Evolutionary conservation across 2,888 invertebrate species (phyloP).

Genomic region (Plemyria rubiginata): DNA sequence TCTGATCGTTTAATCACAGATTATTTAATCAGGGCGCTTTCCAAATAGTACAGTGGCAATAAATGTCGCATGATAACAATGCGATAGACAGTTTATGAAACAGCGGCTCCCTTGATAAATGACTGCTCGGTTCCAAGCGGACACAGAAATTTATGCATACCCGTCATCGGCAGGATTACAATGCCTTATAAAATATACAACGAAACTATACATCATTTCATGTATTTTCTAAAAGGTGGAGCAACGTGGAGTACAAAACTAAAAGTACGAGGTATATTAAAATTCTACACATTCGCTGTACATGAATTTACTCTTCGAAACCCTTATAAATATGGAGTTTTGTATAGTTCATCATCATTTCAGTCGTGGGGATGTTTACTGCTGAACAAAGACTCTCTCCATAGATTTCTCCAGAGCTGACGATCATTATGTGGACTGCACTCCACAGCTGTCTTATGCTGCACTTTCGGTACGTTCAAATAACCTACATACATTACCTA

Average conservation of each 20-base stretch:
- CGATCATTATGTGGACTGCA: too few species aligned
- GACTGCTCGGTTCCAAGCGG: constrained; percentile 54
- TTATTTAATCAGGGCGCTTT: constrained; percentile 63
- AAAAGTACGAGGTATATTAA: constrained; percentile 5
- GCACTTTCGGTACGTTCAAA: not conserved
- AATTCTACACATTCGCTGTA: not conserved
- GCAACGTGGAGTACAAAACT: constrained; percentile 5
- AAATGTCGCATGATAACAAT: constrained; percentile 78
- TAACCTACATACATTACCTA: too few species aligned
- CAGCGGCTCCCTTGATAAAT: constrained; percentile 70
- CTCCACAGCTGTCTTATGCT: not conserved
- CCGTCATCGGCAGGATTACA: constrained; percentile 67
- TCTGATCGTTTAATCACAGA: constrained; percentile 51
- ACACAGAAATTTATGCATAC: constrained; percentile 69
- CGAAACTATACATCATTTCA: constrained; percentile 37
- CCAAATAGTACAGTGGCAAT: constrained; percentile 63
- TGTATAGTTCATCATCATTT: not conserved
- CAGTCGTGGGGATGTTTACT: not conserved
- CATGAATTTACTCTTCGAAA: not conserved
- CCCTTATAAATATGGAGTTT: not conserved
- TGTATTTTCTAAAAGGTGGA: constrained; percentile 22
- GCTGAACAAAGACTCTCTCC: not conserved
- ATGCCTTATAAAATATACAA: constrained; percentile 45
- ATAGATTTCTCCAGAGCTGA: too few species aligned
- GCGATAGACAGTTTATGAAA: constrained; percentile 75